These are phyloP conservation scores for Takifugu flavidus DNA, from an alignment of 2,113 vertebrate species.

Conservation along the genomic window DNA sequence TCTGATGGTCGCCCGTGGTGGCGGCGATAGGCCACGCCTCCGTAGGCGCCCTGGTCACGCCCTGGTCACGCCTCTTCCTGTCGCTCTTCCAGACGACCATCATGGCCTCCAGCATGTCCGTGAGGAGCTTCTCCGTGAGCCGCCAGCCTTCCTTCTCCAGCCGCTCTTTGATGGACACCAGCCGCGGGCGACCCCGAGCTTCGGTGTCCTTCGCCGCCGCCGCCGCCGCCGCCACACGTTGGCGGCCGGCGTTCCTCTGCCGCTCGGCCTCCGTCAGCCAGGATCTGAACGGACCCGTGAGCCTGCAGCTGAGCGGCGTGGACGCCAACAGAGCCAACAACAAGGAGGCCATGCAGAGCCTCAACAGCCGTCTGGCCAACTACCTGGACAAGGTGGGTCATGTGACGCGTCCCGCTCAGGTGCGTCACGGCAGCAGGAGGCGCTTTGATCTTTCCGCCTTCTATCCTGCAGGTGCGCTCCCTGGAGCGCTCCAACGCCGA, in stretches of 20 bases:
- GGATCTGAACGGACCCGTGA: constrained; percentile 66
- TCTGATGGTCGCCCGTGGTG: constrained; percentile 16
- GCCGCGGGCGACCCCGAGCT: constrained; percentile 64
- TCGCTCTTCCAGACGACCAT: constrained; percentile 29
- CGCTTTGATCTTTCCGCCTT: neutral
- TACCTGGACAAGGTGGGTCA: constrained; percentile 75
- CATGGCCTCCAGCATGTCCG: constrained; percentile 72
- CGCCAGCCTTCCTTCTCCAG: constrained; percentile 77
- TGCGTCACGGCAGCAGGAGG: neutral
- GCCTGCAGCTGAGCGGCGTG: constrained; percentile 62
- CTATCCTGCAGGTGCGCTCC: constrained; percentile 60
- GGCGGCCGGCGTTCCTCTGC: constrained; percentile 46
- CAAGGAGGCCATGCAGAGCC: constrained; percentile 91
- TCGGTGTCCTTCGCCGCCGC: constrained; percentile 61
- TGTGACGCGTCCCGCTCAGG: neutral
- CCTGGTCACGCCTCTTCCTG: neutral
- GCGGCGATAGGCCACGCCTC: constrained; percentile 7
- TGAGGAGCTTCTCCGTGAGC: constrained; percentile 68
- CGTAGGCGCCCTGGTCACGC: no score
- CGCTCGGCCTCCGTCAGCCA: constrained; percentile 71
- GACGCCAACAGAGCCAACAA: constrained; percentile 75
- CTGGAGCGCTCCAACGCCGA: constrained; percentile 79
- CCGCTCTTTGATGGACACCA: constrained; percentile 71
- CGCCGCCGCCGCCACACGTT: constrained; percentile 10
- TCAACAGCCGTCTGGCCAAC: constrained; percentile 85